Base-by-base conservation (phyloP, 2,888 invertebrate genomes). In the Dryobotodes eremita region DNA sequence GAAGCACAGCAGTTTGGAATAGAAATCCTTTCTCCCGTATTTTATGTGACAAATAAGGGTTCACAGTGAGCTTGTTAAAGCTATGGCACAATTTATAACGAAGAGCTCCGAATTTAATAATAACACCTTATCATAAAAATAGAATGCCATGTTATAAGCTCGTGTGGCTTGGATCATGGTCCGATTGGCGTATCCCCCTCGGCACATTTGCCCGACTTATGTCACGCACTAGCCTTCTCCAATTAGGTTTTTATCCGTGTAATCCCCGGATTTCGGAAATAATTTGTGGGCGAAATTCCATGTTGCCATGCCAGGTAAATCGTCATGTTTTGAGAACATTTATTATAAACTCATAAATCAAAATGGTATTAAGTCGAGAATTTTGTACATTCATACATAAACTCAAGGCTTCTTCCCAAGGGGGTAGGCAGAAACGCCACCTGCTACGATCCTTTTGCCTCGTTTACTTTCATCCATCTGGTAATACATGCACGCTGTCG, bases 161-260 rank as follows among this genome's bases (percentile, higher is more conserved):
- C 57, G 73, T 86, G 71, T 78, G 80, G 68, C 70, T 59, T 69
- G 68, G 76, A 87, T 82, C 78, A 86, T 62, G 75, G 75, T 78
- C 71, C 65, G 42, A 78, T 82, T 74, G 72, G 71, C 59, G 75
- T 70, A 68, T 80, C 75, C 80, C 77, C 73, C 73, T 80, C 82
- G 82, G 66, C 77, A 75, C 70, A 77, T 79, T 78, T 70, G 64
- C 74, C 46, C 73, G 79, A 80, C 79, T 83, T 80, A 71, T 84
- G 86, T 87, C 89, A 87, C 85, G 81, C 83, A 86, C 81, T 82
- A 85, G 82, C 82, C 77, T 80, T 68, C 48, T 64, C 75, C 84
- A 88, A 86, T 90, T 87, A 87, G 80, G 80, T 85, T 89, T 90
- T 89, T 86, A 89, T 90, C 88, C 88, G 65, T 55, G 77, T 87